Conservation (phyloP, 2,113 vertebrate species). For the Tachysurus vachellii region DNA sequence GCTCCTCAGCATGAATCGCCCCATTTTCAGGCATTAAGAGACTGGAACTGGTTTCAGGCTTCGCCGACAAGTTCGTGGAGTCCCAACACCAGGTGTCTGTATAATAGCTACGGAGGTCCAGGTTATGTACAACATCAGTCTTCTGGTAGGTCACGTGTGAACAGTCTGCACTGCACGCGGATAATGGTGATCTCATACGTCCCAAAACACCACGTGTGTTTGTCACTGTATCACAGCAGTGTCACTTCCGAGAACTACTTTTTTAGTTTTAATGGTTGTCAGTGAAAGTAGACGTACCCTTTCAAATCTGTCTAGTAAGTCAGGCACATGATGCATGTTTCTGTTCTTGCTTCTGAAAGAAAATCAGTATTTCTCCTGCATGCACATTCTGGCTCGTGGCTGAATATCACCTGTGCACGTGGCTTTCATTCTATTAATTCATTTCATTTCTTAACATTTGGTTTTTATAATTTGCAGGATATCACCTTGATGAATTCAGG, state of each 20-base stretch:
- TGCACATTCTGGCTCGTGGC: background rate
- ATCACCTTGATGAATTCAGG: conserved; percentile 48
- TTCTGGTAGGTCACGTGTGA: conserved; percentile 1
- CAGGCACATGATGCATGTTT: background rate
- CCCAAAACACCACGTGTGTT: background rate
- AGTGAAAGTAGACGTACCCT: background rate
- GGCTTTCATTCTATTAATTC: background rate
- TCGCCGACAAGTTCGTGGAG: conserved; percentile 25
- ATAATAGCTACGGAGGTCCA: background rate
- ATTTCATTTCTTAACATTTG: conserved; percentile 14
- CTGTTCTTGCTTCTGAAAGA: background rate
- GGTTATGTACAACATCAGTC: background rate
- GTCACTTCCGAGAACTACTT: background rate
- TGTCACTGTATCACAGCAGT: background rate
- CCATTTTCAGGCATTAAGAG: conserved; percentile 48
- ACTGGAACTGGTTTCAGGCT: conserved; percentile 42
- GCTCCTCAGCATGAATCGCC: conserved; percentile 54
- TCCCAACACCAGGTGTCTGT: background rate
- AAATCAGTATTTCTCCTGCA: background rate
- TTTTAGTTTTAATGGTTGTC: background rate
- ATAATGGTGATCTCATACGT: background rate
- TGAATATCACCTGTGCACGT: background rate
- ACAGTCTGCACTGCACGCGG: background rate
- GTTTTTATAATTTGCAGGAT: conserved; percentile 10
- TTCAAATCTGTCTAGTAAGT: background rate